Base-by-base conservation (phyloP, 2,113 vertebrate species). In the Channa argus region DNA sequence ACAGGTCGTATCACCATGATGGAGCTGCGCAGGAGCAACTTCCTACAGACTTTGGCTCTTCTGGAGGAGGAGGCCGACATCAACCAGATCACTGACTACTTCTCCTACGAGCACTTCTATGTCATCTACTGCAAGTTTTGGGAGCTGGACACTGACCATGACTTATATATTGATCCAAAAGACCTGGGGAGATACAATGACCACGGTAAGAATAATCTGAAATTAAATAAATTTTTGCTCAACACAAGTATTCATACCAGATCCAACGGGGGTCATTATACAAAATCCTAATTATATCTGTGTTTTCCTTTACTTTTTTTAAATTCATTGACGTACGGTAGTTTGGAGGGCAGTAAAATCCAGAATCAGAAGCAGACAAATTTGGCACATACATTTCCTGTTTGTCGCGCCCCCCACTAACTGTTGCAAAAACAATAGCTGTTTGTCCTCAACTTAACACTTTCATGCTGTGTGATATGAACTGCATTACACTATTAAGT, bases 41-140 rank as follows among this genome's bases (percentile, higher is more conserved):
- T 99, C 93, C 91, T 99, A 53, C 97, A 99, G 96, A 99, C 98
- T 3, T 92, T 99, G 59, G 97, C 97, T 38, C 94, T 99, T 81
- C 93, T 99, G 88, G 97, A 99, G 88, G 98, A 99, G 91, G 98
- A 99, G 71, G 98, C 99, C 76, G 98, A 99, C 89, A 99, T 99
- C 91, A 99, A 99, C 91, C 98, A 99, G 93, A 97, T 99, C 90
- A 99, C 98, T 52, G 98, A 99, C 94, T 99, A 99, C 93, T 99
- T 99, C 94, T 99, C 98, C 74, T 99, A 99, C 0, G 98, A 99
- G 84, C 98, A 99, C 84, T 99, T 99, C 90, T 99, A 99, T 82
- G 98, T 99, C 71, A 99, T 99, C 93, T 99, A 99, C 89, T 99
- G 98, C 95, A 99, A 99, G 92, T 99, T 99, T 91, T 99, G 98